Evolutionary conservation across 2,113 vertebrate genomes (phyloP).

Genomic region (Aviceda subcristata): DNA sequence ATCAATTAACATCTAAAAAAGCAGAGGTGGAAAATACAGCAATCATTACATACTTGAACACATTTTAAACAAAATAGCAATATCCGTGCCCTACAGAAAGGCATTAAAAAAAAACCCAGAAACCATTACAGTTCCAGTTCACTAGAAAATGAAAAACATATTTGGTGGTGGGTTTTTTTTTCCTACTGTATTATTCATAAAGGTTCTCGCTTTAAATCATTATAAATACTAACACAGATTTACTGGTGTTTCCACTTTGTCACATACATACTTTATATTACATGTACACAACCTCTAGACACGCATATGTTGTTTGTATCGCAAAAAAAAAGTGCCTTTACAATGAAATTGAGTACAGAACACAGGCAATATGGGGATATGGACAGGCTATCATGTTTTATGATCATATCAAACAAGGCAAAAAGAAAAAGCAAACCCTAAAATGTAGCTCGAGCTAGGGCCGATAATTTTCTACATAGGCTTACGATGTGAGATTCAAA

Average conservation of each 20-base stretch:
- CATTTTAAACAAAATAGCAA: neutral
- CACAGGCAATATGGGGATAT: neutral
- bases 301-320: neutral
- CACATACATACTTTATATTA: neutral
- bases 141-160: neutral
- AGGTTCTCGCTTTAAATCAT: neutral
- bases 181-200: neutral
- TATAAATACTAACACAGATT: neutral
- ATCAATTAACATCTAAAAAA: slow-evolving; percentile 37
- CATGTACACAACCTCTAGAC: neutral
- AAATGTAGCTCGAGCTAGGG: neutral
- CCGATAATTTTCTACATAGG: neutral
- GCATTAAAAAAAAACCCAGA: neutral
- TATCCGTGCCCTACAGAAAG: neutral
- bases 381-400: neutral
- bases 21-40: neutral
- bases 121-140: neutral
- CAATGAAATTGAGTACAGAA: neutral
- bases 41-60: neutral
- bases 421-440: neutral
- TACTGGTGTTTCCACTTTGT: neutral
- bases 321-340: neutral
- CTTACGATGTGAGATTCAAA: neutral
- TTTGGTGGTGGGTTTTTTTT: neutral
- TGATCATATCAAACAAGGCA: neutral